These are phyloP conservation scores for Myathropa florea DNA, from an alignment of 2,888 invertebrate species.

Conservation along the genomic window DNA sequence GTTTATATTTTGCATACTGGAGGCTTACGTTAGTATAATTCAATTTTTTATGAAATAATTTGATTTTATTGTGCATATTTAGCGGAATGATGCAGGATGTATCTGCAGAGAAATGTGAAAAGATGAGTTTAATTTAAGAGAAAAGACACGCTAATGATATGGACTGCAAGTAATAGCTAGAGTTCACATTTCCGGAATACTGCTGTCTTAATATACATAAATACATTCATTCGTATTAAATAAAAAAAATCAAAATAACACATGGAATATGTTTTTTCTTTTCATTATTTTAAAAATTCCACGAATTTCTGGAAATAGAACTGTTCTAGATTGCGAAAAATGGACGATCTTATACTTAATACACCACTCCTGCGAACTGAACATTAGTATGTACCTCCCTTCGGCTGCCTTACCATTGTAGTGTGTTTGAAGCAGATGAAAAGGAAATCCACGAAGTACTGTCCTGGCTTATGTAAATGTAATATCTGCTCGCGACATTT, in stretches of 20 bases:
- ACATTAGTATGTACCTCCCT: no score
- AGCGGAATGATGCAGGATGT: neutral
- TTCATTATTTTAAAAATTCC: neutral
- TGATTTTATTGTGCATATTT: neutral
- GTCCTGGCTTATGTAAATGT: no score
- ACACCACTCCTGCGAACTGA: no score
- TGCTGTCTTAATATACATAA: slow-evolving; percentile 20
- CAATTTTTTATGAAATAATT: neutral
- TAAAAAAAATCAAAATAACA: slow-evolving; percentile 12
- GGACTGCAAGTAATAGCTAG: neutral
- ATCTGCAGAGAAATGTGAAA: neutral
- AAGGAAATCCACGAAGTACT: no score
- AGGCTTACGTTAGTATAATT: neutral
- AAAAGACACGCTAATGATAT: neutral
- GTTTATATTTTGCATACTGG: neutral
- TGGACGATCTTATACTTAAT: no score
- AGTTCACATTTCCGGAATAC: slow-evolving; percentile 12
- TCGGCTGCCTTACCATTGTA: no score
- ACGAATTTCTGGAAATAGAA: neutral
- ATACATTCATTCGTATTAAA: slow-evolving; percentile 29
- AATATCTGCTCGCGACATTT: no score
- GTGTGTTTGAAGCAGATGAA: no score
- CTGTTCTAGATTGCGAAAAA: no score
- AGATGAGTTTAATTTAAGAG: neutral
- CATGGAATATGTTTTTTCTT: neutral